A percentile compares a stretch with the other conserved stretches of the same genome.
These are phyloP conservation scores for Corapipo altera DNA, from an alignment of 2,113 vertebrate species.

Conservation along the genomic window DNA sequence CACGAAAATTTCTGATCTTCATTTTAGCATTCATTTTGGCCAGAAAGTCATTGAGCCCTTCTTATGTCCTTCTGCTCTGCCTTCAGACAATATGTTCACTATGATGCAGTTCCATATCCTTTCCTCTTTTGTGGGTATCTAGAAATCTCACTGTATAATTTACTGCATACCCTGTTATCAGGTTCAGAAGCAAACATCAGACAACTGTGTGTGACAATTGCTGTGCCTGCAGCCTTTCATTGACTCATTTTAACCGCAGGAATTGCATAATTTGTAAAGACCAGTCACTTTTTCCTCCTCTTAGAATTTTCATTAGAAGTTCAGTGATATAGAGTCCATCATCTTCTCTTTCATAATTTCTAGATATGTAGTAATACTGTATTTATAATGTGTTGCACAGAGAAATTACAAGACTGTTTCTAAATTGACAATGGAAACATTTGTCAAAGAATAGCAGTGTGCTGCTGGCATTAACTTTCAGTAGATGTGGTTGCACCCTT, in stretches of 20 bases:
- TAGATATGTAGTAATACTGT: not conserved
- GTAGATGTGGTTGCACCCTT: not conserved
- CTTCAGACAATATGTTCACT: not conserved
- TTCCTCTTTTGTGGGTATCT: not conserved
- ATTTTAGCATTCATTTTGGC: not conserved
- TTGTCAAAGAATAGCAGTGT: not conserved
- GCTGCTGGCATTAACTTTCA: not conserved
- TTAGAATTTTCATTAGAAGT: not conserved
- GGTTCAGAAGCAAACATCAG: not conserved
- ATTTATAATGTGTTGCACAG: not conserved
- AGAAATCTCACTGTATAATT: not conserved
- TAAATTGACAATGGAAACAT: not conserved
- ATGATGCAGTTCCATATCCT: not conserved
- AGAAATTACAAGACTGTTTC: not conserved
- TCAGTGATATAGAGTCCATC: not conserved
- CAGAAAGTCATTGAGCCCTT: not conserved
- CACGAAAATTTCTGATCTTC: not conserved
- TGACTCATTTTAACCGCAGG: not conserved
- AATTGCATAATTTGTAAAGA: not conserved
- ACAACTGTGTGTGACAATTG: not conserved
- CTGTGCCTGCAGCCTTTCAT: not conserved
- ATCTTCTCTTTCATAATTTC: not conserved
- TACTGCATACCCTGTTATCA: not conserved
- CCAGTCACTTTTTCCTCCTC: not conserved
- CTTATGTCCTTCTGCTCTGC: rapidly evolving